These are phyloP conservation scores for Drosophila lacteicornis DNA, from an alignment of 1,140 invertebrate species.

Conservation along the genomic window DNA sequence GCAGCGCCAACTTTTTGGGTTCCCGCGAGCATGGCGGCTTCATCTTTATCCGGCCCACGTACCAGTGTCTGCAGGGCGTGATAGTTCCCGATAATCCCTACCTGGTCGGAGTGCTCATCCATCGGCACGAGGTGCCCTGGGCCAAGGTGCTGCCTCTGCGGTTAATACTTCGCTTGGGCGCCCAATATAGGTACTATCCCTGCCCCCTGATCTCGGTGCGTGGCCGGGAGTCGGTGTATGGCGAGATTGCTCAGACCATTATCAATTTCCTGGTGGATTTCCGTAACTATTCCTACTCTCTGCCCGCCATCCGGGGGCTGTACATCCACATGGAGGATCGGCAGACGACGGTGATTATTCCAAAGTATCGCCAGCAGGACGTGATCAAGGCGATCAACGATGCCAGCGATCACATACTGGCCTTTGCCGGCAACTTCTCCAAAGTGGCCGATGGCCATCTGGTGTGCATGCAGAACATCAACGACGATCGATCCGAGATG, in stretches of 20 bases:
- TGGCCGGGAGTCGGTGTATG: conserved; percentile 92
- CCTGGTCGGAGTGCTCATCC: conserved; percentile 92
- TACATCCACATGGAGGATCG: conserved; percentile 94
- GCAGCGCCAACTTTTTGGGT: conserved; percentile 88
- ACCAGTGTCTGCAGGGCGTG: conserved; percentile 93
- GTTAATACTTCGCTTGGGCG: conserved; percentile 91
- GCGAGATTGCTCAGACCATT: conserved; percentile 95
- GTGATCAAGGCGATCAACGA: conserved; percentile 92
- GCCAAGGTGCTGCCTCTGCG: conserved; percentile 90
- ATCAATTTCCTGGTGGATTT: conserved; percentile 96
- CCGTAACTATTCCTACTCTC: conserved; percentile 93
- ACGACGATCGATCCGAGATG: conserved; percentile 82
- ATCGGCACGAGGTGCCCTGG: conserved; percentile 95
- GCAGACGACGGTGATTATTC: conserved; percentile 92
- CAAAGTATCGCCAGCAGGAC: conserved; percentile 93
- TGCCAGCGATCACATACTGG: conserved; percentile 93
- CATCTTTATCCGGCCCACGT: conserved; percentile 92
- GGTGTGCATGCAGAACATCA: conserved; percentile 93
- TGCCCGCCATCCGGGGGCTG: conserved; percentile 91
- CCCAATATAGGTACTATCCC: conserved; percentile 95
- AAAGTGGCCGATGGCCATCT: conserved; percentile 93
- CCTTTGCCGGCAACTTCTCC: conserved; percentile 93
- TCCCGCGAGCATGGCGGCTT: conserved; percentile 94
- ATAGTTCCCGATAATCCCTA: conserved; percentile 91
- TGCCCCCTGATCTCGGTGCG: conserved; percentile 93